These are phyloP conservation scores for Cercopithecus petaurista DNA, from an alignment of 2,797 vertebrate species.

Conservation along the genomic window DNA sequence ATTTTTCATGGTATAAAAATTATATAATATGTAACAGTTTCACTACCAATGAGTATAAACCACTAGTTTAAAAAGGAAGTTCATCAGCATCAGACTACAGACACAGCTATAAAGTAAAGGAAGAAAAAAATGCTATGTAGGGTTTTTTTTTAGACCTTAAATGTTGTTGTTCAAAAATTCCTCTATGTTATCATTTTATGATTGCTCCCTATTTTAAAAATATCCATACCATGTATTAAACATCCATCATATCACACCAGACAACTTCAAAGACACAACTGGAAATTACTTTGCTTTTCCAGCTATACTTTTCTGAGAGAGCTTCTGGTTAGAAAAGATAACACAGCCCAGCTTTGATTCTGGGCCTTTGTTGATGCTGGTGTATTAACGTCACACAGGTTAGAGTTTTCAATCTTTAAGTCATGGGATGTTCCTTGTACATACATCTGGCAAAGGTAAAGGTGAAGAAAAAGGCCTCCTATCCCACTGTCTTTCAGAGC, in stretches of 20 bases:
- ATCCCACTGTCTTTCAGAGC: neutral
- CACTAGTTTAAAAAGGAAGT: constrained; percentile 25
- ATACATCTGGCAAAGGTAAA: constrained; percentile 55
- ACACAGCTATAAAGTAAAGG: constrained; percentile 10
- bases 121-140: neutral
- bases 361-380: constrained; percentile 76
- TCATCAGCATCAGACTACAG: neutral
- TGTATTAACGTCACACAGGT: constrained; percentile 80
- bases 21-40: neutral
- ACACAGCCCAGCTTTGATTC: constrained; percentile 84
- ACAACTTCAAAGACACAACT: constrained; percentile 84
- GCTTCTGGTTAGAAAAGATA: constrained; percentile 83
- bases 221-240: constrained; percentile 79
- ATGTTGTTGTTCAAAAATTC: constrained; percentile 45
- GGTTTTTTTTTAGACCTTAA: constrained; percentile 31
- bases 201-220: constrained; percentile 74
- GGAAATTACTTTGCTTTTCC: constrained; percentile 81
- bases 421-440: neutral
- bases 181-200: constrained; percentile 55
- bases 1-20: neutral
- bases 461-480: constrained; percentile 20
- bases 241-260: constrained; percentile 63
- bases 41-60: neutral
- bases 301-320: constrained; percentile 75
- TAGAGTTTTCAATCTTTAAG: constrained; percentile 78